A percentile compares a stretch with the other conserved stretches of the same genome.
Conservation (phyloP, 2,888 invertebrate genomes). For the Lydus trimaculatus region DNA sequence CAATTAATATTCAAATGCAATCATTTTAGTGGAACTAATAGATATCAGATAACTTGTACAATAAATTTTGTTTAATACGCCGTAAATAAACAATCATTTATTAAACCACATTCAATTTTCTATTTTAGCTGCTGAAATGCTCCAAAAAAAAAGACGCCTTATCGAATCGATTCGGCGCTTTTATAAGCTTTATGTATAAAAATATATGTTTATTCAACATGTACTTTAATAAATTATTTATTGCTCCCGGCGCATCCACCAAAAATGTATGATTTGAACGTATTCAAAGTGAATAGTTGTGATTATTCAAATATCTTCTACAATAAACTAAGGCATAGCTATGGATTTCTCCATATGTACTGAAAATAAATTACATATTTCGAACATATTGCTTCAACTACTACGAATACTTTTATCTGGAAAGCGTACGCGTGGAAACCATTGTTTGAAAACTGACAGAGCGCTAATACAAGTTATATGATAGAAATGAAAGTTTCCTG, state of each 20-base stretch:
- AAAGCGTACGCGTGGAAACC: constrained; percentile 26
- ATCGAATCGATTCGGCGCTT: neutral
- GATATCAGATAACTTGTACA: constrained; percentile 22
- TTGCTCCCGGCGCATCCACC: neutral
- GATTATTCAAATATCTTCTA: neutral
- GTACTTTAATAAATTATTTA: neutral
- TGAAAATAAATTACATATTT: constrained; percentile 31
- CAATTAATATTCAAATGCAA: constrained; percentile 31
- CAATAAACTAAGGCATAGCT: constrained; percentile 12
- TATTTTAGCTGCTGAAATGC: neutral
- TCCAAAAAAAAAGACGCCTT: neutral
- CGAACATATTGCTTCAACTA: constrained; percentile 25
- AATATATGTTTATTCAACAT: neutral
- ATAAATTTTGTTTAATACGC: constrained; percentile 18
- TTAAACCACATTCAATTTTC: neutral
- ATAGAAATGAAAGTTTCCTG: constrained; percentile 23
- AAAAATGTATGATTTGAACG: neutral
- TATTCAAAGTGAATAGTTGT: neutral
- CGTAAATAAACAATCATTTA: constrained; percentile 4
- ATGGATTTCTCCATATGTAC: constrained; percentile 27
- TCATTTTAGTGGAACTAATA: constrained; percentile 28
- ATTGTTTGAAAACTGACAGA: constrained; percentile 28
- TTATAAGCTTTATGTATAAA: neutral
- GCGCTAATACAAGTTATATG: constrained; percentile 24
- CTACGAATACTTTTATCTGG: constrained; percentile 29